Evolutionary conservation across 2,113 vertebrate species (phyloP).

Genomic region (Istiophorus platypterus): DNA sequence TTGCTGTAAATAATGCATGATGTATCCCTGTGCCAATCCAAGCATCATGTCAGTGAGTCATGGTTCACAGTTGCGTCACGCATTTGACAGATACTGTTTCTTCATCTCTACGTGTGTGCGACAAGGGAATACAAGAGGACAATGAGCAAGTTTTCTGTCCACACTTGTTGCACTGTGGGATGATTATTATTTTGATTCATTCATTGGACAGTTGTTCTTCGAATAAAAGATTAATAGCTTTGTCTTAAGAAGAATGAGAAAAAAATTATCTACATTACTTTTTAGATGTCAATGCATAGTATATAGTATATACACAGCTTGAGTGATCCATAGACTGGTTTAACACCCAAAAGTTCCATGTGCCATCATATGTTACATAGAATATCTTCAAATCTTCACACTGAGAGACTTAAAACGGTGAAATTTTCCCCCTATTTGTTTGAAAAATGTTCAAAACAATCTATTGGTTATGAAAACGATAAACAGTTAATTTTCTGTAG

Average conservation of each 20-base stretch:
- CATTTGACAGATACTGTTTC: neutral
- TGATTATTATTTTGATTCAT: neutral
- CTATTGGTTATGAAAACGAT: neutral
- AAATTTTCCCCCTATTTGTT: neutral
- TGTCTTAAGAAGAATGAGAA: too few species aligned
- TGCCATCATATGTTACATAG: neutral
- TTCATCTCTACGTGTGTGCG: neutral
- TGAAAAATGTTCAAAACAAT: neutral
- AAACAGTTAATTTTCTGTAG: neutral
- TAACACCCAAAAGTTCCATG: neutral
- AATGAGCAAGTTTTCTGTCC: neutral
- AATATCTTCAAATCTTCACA: neutral
- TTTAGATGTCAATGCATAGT: too few species aligned
- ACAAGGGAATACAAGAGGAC: neutral
- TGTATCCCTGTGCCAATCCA: slow-evolving; percentile 20
- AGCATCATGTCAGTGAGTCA: slow-evolving; percentile 48
- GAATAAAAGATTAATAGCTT: neutral
- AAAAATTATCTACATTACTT: too few species aligned
- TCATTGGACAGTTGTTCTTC: neutral
- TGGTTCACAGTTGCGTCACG: slow-evolving; percentile 32
- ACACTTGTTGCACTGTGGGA: neutral
- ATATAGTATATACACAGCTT: neutral
- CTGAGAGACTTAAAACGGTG: neutral
- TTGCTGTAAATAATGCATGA: slow-evolving; percentile 49
- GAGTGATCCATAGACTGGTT: too few species aligned